Evolutionary conservation across 2,797 vertebrate species (phyloP), one percentile per base, ranked within the genome.

Genomic region (Epinephelus malabaricus): DNA sequence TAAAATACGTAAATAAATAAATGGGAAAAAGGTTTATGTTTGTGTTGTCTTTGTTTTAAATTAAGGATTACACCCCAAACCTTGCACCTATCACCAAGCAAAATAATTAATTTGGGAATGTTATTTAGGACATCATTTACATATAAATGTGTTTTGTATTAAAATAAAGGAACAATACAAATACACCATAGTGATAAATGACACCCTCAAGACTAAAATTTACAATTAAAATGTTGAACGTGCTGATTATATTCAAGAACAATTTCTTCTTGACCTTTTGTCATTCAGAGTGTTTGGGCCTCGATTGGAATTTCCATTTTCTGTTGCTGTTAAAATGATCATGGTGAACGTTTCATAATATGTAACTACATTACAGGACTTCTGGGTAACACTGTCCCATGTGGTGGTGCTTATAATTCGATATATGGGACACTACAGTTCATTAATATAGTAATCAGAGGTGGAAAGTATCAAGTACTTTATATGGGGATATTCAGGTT

Each of bases 191-290:
- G 94, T 94, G 89, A 84, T 92, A 96, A 96, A 96, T 96, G 92
- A 96, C 88, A 92, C 96, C 96, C 96, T 94, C 94, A 93, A 97
- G 97, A 96, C 94, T 93, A 82, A 92, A 94, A 93, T 96, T 97
- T 96, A 95, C 94, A 96, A 95, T 97, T 96, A 96, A 96, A 96
- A 96, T 97, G 96, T 96, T 95, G 96, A 97, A 95, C 94, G 69
- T 90, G 91, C 91, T 96, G 95, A 96, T 96, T 96, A 93, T 95
- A 94, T 95, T 95, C 94, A 87, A 93, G 92, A 96, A 95, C 94
- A 92, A 94, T 96, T 96, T 96, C 84, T 94, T 95, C 92, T 95
- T 96, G 95, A 96, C 95, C 95, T 87, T 97, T 96, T 43, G 79
- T 71, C 67, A 82, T 85, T 95, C 56, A 25, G 25, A 49, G 23